Evolutionary conservation across 2,888 invertebrate species (phyloP), one percentile per base, ranked within the genome.

Genomic region (Listrodromus nycthemerus): DNA sequence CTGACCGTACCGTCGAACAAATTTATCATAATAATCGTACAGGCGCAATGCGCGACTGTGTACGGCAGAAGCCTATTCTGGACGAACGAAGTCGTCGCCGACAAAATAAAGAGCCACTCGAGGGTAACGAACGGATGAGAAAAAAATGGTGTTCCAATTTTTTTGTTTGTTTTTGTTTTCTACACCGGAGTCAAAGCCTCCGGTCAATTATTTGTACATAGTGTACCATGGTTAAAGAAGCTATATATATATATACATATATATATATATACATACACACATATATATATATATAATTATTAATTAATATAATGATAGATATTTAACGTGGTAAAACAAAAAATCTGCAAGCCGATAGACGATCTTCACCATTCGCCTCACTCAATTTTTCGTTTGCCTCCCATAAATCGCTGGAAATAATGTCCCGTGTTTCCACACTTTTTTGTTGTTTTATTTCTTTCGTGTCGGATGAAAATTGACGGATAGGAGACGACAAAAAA

Each of bases 141-240:
- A 45, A 63, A 45, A 52, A 21, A 5, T 41, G 61, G 65, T 63
- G 71, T 78, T 86, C 78, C 71, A 78, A 52, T 75, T 52, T 55
- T 37, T 81, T 80, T 70, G 52, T 74, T 79, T 76, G 80, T 65
- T 55, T 80, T 77, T 69, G 87, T 88, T 87, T 83, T 88, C 83
- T 86, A 86, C 84, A 88, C 67, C 78, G 86, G 89, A 88, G 87
- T 88, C 65, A 6, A 73, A 83, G 83, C 67, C 89, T 90, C 89
- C 89, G 87, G 58, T 61, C 27, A 84, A 87, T 92, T 90, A 91
- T 90, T 91, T 92, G 92, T 92, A 92, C 82, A 92, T 92, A 92
- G 88, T 92, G 91, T 92, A 92, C 89, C 88, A 92, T 91, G 90
- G 89, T 91, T 89, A 89, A 89, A 91, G 89, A 90, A 91, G 58